Base-by-base conservation (phyloP, 2,888 invertebrate species). In the Spilosoma lubricipeda region DNA sequence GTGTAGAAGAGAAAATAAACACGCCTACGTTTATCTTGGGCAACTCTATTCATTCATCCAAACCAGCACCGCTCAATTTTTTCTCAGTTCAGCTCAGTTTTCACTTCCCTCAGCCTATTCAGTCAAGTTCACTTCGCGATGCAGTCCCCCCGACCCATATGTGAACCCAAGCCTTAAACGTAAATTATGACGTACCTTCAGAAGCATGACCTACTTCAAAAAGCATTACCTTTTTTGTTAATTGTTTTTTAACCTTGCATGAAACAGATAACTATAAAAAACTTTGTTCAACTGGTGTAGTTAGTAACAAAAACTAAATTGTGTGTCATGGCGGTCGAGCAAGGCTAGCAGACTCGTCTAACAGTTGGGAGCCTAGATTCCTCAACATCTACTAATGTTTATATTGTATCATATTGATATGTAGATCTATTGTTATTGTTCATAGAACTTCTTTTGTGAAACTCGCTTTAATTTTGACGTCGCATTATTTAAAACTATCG, bases 321-420 rank as follows among this genome's bases (percentile, higher is more conserved):
- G 52, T 81, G 71, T 81, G 80, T 81, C 83, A 81, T 83, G 84
- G 85, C 52, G 68, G 23, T 18, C n/a, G 63, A 27, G 48, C 76
- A 67, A 80, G 85, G 85, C 39, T 69, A 70, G 52, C 70, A 1
- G 23, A 42, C 66, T 67, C 74, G 77, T 71, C 79, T 72, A 68
- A 75, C 78, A 66, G 64, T 66, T 72, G 70, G 75, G 76, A 66
- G 66, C 66, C 73, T 77, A 80, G 79, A 80, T 80, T 74, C 71
- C 78, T 79, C 39, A 63, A 74, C 13, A 66, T 75, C 74, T 82
- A 75, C 63, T 64, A 82, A 78, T 76, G 75, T 52, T 63, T 74
- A 76, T 72, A 70, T 70, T 18, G 15, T 36, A 30, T 9, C 23
- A 36, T 36, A 33, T 52, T 3, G 9, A 36, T 33, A 20, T 69